Evolutionary conservation across 2,888 invertebrate genomes (phyloP), one percentile per base, ranked within the genome.

Genomic region (Standfussiana lucernea): DNA sequence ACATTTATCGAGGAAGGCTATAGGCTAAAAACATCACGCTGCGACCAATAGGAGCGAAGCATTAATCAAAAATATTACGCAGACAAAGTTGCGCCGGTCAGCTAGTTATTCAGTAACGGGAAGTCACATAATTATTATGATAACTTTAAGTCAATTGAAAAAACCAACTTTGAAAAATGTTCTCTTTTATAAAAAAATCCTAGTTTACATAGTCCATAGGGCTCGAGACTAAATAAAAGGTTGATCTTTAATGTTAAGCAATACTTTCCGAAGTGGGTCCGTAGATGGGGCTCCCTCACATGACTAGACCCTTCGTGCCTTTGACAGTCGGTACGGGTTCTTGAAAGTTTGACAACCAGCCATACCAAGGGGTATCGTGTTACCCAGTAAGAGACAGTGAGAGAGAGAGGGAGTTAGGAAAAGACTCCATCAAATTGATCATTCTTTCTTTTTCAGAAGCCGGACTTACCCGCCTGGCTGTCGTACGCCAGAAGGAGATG

Each of bases 401-500:
- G n/a, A n/a, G n/a, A n/a, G n/a, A n/a, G n/a, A n/a, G n/a, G n/a
- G n/a, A 24, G 47, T 50, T 50, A 50, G 15, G 10, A 24, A 18
- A 35, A 50, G 5, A 28, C 42, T 24, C 11, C n/a, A 11, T 53
- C n/a, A 35, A 61, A 40, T 11, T 42, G 59, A 47, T 2, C 0
- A 2, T 18, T 15, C 0, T 18, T 88, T 77, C 84, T 76, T 76
- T 94, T 93, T 1, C 95, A 96, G 96, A 96, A 96, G 91, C 96
- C 96, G 83, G 96, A 96, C 88, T 86, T 96, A 91, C 96, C 96
- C 24, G 92, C 96, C 2, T 96, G 96, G 88, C 96, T 99, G 91
- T 98, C 99, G 97, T 99, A 99, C 93, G 98, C 99, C 72, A 99
- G 99, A 95, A 99, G 99, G 89, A 99, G 98, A 95, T 99, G 99